Evolutionary conservation across 2,888 invertebrate genomes (phyloP), one percentile per base, ranked within the genome.

Genomic region (Luperina nickerlii): DNA sequence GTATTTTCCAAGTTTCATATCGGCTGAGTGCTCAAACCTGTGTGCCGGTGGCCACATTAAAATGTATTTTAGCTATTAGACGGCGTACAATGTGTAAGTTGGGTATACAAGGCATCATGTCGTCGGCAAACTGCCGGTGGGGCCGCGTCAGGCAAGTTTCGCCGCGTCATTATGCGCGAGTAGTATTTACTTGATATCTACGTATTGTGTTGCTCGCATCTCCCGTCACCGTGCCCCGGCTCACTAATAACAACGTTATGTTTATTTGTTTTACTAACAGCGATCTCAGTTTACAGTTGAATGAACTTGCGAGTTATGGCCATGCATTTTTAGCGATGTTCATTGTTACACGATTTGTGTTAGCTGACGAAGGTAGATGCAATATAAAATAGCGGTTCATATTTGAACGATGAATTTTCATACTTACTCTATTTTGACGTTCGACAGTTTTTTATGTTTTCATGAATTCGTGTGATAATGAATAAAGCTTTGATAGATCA

Each of bases 241-340:
- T 54, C 66, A 77, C 72, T 79, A 69, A 74, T 69, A 77, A 77
- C 70, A 81, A 76, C 70, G 73, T 82, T 68, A 82, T 77, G 79
- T 87, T 88, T 89, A 89, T 87, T 87, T 81, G 84, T 86, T 87
- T 86, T 84, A 83, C 84, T 84, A 87, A 79, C 72, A 81, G 69
- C 27, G 66, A 65, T 72, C 79, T 76, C 74, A 87, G 66, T 85
- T 79, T 69, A 71, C 72, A 79, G 80, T 83, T 79, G 68, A 81
- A 76, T 75, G 72, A 86, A 84, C 80, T 62, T 65, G 32, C 32
- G 62, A 76, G 77, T 79, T 86, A 83, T 62, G 38, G 45, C 72
- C 20, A 42, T 72, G 54, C 76, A 84, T 62, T 83, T 84, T 67
- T 71, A 76, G 62, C 71, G 11, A 62, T 86, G 79, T 86, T 76